phyloP scores from a whole-genome alignment of 2,797 vertebrate genomes.

The Microhierax caerulescens region DNA sequence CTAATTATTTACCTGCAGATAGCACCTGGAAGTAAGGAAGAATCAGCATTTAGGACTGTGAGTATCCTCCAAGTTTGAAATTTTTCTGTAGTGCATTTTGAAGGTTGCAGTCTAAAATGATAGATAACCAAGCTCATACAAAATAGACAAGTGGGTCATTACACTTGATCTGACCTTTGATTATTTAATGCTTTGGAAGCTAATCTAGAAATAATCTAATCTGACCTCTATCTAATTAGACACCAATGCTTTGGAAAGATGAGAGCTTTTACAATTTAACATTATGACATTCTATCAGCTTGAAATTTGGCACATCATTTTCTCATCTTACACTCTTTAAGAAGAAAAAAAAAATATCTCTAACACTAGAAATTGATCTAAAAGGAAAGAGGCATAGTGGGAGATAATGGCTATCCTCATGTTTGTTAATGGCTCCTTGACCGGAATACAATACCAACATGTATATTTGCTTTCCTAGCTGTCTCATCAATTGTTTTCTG shows the following conservation, averaged over 20 bases:
- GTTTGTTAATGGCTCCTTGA: not conserved
- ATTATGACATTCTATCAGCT: conserved; percentile 9
- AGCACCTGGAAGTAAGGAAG: not conserved
- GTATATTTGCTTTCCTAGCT: not conserved
- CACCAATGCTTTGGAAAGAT: not conserved
- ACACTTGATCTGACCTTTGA: not conserved
- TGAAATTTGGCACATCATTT: not conserved
- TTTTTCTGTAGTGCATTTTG: not conserved
- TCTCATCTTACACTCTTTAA: not conserved
- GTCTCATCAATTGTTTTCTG: not conserved
- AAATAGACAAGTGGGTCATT: not conserved
- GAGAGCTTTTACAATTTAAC: not conserved
- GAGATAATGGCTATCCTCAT: not conserved
- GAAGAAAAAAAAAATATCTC: not conserved
- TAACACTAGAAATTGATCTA: not conserved
- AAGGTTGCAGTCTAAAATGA: not conserved
- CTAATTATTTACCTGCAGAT: not conserved
- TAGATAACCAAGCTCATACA: not conserved
- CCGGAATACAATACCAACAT: not conserved
- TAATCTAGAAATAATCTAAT: no score
- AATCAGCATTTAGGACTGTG: not conserved
- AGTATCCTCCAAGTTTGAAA: not conserved
- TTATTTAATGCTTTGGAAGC: conserved; percentile 25
- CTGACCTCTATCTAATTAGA: not conserved
- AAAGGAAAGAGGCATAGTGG: not conserved